These are phyloP conservation scores for Mastomys coucha DNA, from an alignment of 2,113 vertebrate genomes.

Conservation along the genomic window DNA sequence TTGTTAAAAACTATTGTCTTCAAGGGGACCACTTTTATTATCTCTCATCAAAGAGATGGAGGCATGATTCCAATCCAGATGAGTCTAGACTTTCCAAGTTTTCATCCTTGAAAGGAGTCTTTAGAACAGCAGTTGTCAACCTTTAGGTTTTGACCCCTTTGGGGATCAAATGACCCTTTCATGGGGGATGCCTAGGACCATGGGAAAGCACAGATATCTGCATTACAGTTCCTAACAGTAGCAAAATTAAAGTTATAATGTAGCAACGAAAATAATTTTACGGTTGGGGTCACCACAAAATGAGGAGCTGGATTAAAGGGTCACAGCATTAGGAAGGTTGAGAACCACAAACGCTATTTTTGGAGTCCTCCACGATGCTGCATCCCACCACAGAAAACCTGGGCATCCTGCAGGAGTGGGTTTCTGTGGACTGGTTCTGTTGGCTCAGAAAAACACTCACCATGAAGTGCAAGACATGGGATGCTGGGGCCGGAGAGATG, in stretches of 20 bases:
- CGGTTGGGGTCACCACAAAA: background rate
- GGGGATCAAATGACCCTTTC: background rate
- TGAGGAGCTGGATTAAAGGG: background rate
- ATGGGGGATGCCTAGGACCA: background rate
- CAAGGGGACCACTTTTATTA: background rate
- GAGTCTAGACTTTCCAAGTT: background rate
- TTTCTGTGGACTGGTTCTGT: background rate
- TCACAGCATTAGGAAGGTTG: background rate
- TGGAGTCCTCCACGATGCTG: rapidly evolving
- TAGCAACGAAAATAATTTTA: background rate
- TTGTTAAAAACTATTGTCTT: background rate
- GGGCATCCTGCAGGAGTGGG: background rate
- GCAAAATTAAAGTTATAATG: background rate
- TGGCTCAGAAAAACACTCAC: background rate
- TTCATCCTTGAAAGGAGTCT: background rate
- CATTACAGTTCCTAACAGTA: background rate
- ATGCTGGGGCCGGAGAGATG: rapidly evolving
- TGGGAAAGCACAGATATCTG: background rate
- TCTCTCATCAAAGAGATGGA: no score
- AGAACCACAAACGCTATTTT: background rate
- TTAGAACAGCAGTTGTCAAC: background rate
- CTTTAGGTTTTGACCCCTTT: background rate
- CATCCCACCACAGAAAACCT: background rate
- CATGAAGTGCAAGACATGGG: rapidly evolving
- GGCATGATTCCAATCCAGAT: no score